Evolutionary conservation across 2,113 vertebrate species (phyloP).

Genomic region (Mellivora capensis): DNA sequence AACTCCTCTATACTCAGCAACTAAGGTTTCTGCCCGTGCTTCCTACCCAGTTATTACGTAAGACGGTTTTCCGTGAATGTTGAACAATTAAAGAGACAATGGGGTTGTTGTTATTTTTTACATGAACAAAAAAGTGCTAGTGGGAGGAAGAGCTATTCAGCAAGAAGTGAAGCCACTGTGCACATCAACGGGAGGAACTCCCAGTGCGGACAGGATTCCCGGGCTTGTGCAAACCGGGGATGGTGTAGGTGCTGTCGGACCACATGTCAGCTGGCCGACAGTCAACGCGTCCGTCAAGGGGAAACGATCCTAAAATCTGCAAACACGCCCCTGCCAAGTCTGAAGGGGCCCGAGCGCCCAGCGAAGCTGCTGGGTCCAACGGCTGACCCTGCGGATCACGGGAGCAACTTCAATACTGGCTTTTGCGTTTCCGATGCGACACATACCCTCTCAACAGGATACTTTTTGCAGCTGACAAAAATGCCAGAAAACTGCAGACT

Average conservation of each 20-base stretch:
- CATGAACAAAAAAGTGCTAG: neutral
- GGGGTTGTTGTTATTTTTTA: neutral
- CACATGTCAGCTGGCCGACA: neutral
- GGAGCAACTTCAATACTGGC: neutral
- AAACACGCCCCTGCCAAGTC: neutral
- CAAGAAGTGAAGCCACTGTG: neutral
- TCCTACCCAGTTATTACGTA: neutral
- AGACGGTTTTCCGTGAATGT: neutral
- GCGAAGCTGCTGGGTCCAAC: neutral
- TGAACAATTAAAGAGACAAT: neutral
- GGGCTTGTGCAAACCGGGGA: rapidly evolving
- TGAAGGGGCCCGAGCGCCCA: neutral
- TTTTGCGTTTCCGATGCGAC: rapidly evolving
- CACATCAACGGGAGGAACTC: neutral
- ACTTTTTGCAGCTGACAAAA: neutral
- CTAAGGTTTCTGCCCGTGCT: neutral
- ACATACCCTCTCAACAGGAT: neutral
- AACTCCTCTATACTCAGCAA: neutral
- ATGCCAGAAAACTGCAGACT: neutral
- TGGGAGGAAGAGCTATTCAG: neutral
- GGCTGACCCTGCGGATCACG: neutral
- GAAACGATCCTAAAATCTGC: neutral
- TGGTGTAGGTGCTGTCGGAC: too few relatives aligned
- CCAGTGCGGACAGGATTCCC: neutral
- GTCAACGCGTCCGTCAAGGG: rapidly evolving